Percentiles rank a stretch among this genome's conserved stretches.
Conservation (phyloP, 2,113 vertebrate genomes). For the Acinonyx jubatus region DNA sequence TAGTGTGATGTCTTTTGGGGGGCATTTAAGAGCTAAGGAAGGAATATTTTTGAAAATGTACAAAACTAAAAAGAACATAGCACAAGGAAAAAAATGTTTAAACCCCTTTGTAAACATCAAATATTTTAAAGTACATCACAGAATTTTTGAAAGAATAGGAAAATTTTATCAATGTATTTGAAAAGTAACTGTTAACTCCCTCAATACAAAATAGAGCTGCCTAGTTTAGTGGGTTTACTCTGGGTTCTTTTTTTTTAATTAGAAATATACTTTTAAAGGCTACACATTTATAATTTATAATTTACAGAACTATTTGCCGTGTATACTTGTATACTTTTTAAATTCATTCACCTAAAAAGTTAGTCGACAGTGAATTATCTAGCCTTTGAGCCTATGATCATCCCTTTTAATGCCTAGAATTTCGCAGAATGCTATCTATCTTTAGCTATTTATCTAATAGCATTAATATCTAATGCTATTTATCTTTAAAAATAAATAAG, state of each 20-base stretch:
- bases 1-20: not conserved
- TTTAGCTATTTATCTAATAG: not conserved
- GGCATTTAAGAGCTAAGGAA: constrained; percentile 15
- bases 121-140: not conserved
- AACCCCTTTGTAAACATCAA: constrained; percentile 4
- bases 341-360: constrained; percentile 33
- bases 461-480: not conserved
- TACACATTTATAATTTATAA: not conserved
- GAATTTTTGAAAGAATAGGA: constrained; percentile 30
- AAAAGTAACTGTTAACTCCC: constrained; percentile 44
- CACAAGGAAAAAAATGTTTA: constrained; percentile 45
- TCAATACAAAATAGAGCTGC: not conserved
- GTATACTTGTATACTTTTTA: not conserved
- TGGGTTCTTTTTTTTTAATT: not conserved
- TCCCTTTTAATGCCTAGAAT: not conserved
- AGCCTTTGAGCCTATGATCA: not conserved
- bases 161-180: not conserved
- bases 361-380: not conserved
- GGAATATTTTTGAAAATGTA: not conserved
- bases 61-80: constrained; percentile 48
- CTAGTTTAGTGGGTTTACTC: not conserved
- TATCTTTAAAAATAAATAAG: constrained; percentile 44
- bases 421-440: constrained; percentile 15
- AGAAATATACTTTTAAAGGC: not conserved
- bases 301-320: not conserved